phyloP scores from a whole-genome alignment of 2,113 vertebrate genomes.

The Sprattus sprattus region DNA sequence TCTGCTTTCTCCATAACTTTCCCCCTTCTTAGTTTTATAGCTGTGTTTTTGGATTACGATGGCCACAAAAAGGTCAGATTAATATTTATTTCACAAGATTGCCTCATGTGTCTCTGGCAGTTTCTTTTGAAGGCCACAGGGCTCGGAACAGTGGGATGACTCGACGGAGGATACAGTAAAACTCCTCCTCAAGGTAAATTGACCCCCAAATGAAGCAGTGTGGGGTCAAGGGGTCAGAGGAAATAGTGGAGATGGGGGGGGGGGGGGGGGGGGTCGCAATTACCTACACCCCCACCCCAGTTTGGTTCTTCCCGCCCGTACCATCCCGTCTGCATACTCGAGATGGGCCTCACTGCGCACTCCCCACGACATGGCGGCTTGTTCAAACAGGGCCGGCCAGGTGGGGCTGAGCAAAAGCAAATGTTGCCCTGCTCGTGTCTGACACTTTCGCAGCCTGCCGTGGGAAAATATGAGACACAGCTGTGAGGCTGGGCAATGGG shows the following conservation, averaged over 20 bases:
- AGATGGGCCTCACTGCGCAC: slow-evolving; percentile 52
- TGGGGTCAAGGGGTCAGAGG: slow-evolving; percentile 48
- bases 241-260: slow-evolving; percentile 20
- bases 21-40: neutral
- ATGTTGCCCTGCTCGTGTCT: slow-evolving; percentile 68
- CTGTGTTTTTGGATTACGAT: slow-evolving; percentile 39
- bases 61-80: slow-evolving; percentile 68
- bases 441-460: slow-evolving; percentile 64
- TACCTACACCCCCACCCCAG: neutral
- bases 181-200: slow-evolving; percentile 57
- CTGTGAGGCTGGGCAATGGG: slow-evolving; percentile 60
- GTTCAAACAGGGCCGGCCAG: slow-evolving; percentile 68
- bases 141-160: slow-evolving; percentile 45
- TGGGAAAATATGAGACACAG: slow-evolving; percentile 73
- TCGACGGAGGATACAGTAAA: slow-evolving; percentile 60
- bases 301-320: slow-evolving; percentile 40
- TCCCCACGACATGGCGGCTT: slow-evolving; percentile 56
- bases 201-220: slow-evolving; percentile 64
- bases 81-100: slow-evolving; percentile 75
- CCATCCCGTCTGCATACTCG: slow-evolving; percentile 52
- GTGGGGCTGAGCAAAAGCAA: slow-evolving; percentile 70
- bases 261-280: slow-evolving; percentile 42
- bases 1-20: neutral
- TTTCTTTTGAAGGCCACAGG: slow-evolving; percentile 68
- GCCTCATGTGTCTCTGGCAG: slow-evolving; percentile 26